Percentiles rank a stretch among this genome's conserved stretches.
Evolutionary conservation across 2,888 invertebrate species (phyloP).

Genomic region (Caenorhabditis drosophilae): DNA sequence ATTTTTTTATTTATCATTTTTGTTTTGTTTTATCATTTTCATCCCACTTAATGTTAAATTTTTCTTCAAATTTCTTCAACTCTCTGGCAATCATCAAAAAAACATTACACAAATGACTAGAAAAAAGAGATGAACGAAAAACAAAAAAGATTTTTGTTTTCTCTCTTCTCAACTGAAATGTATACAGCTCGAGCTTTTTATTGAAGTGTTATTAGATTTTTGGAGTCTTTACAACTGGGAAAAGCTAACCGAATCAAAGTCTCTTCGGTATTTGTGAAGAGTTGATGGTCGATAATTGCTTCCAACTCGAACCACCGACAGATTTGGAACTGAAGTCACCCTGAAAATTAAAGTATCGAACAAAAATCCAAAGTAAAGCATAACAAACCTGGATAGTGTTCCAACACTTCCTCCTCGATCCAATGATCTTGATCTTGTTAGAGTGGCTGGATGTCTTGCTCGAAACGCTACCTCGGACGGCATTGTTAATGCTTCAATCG

Average conservation of each 20-base stretch:
- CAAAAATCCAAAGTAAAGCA: neutral
- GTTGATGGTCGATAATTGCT: constrained; percentile 57
- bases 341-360: constrained; percentile 38
- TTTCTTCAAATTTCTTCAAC: too few species aligned
- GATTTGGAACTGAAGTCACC: constrained; percentile 66
- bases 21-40: constrained; percentile 2
- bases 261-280: constrained; percentile 61
- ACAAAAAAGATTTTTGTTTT: too few species aligned
- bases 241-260: constrained; percentile 60
- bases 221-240: too few species aligned
- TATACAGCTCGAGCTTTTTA: too few species aligned
- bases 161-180: too few species aligned
- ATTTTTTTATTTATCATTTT: constrained; percentile 16
- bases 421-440: constrained; percentile 62
- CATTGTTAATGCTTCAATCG: too few species aligned
- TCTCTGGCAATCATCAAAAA: too few species aligned
- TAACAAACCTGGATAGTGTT: constrained; percentile 59
- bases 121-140: neutral
- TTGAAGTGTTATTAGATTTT: too few species aligned
- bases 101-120: too few species aligned
- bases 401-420: constrained; percentile 59
- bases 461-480: constrained; percentile 45
- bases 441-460: constrained; percentile 40
- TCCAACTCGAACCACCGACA: constrained; percentile 56
- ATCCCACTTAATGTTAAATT: neutral